Evolutionary conservation across 2,888 invertebrate genomes (phyloP).

Genomic region (Sinohyriopsis cumingii): DNA sequence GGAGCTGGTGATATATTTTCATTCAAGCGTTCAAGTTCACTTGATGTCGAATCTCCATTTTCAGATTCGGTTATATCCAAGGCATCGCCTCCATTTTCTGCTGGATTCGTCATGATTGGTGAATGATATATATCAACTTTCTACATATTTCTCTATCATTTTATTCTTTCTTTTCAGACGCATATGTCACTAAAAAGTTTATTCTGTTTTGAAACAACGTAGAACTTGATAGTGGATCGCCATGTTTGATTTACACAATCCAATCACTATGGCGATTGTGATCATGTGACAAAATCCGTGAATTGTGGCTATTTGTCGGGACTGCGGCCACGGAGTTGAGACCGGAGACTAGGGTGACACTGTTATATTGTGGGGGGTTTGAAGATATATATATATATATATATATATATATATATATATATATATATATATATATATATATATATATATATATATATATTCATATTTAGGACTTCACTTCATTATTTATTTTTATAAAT

Average conservation of each 20-base stretch:
- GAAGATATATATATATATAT: too few relatives aligned
- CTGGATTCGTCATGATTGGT: conserved; percentile 27
- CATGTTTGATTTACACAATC: conserved; percentile 46
- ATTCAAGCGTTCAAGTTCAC: conserved; percentile 46
- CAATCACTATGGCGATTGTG: conserved; percentile 48
- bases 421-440: too few relatives aligned
- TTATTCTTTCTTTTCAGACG: conserved; percentile 2
- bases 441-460: too few relatives aligned
- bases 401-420: too few relatives aligned
- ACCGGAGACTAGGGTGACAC: too few relatives aligned
- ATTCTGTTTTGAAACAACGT: conserved; percentile 1
- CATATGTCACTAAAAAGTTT: conserved; percentile 1
- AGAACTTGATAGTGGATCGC: conserved; percentile 10
- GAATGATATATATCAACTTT: background rate
- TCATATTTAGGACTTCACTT: too few relatives aligned
- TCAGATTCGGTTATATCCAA: conserved; percentile 30
- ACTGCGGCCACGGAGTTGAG: too few relatives aligned
- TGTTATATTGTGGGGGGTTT: too few relatives aligned
- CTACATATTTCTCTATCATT: background rate
- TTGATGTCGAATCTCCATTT: conserved; percentile 43
- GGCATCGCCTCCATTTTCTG: conserved; percentile 24
- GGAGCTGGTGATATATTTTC: conserved; percentile 36
- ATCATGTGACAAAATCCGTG: conserved; percentile 18
- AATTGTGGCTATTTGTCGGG: too few relatives aligned
- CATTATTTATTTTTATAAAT: too few relatives aligned